These are phyloP conservation scores for Odocoileus hemionus DNA, from an alignment of 2,113 vertebrate genomes.

Conservation along the genomic window DNA sequence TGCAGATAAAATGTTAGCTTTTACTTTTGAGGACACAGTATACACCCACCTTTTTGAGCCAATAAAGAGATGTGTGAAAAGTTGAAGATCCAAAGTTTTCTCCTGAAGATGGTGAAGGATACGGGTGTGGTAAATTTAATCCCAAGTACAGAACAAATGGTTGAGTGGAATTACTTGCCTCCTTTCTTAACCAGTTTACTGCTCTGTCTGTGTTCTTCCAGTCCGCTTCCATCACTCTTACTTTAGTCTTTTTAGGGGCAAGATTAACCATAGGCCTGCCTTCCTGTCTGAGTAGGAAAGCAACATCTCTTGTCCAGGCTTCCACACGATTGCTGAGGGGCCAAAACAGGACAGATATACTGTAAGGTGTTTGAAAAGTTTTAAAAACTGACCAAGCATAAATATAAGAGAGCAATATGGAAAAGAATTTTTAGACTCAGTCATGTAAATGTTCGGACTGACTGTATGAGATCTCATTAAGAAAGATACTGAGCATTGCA, in stretches of 20 bases:
- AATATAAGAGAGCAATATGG: neutral
- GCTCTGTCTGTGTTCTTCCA: slow-evolving; percentile 89
- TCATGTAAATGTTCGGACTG: neutral
- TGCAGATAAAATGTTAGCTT: neutral
- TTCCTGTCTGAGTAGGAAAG: slow-evolving; percentile 92
- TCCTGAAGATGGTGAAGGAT: slow-evolving; percentile 88
- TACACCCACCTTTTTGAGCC: slow-evolving; percentile 90
- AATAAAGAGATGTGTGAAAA: slow-evolving; percentile 93
- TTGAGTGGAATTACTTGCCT: slow-evolving; percentile 76
- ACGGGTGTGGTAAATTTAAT: slow-evolving; percentile 95
- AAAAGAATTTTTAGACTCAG: neutral
- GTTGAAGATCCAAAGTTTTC: slow-evolving; percentile 93
- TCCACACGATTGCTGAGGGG: slow-evolving; percentile 93
- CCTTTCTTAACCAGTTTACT: slow-evolving; percentile 86
- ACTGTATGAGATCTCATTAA: neutral
- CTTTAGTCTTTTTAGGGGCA: slow-evolving; percentile 80
- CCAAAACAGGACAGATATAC: neutral
- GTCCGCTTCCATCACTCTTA: slow-evolving; percentile 88
- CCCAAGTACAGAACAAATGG: slow-evolving; percentile 95
- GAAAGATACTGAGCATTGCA: neutral
- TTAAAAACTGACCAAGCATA: neutral
- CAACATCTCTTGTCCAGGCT: slow-evolving; percentile 95
- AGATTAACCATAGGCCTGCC: slow-evolving; percentile 88
- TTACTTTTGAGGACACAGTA: neutral
- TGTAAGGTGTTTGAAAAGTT: neutral